Percentiles rank a stretch among this genome's conserved stretches.
These are phyloP conservation scores for Datnioides undecimradiatus DNA, from an alignment of 2,113 vertebrate species.

Conservation along the genomic window DNA sequence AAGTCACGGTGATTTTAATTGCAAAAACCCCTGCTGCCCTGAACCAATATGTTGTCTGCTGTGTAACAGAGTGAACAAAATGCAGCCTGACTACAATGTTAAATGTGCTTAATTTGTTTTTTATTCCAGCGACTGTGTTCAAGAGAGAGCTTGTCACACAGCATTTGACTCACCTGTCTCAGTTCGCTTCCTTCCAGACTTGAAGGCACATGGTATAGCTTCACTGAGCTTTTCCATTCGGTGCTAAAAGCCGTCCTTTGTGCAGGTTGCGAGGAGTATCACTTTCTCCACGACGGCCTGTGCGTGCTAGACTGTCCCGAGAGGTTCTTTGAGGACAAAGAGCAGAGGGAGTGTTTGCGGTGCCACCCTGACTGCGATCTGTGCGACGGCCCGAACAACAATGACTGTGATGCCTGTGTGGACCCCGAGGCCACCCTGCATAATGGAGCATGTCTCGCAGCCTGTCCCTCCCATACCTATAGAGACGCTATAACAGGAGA, in stretches of 20 bases:
- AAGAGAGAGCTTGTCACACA: neutral
- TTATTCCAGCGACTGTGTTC: neutral
- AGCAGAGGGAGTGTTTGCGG: slow-evolving; percentile 76
- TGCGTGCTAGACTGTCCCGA: slow-evolving; percentile 87
- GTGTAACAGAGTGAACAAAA: no score
- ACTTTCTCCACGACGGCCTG: slow-evolving; percentile 82
- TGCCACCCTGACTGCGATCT: slow-evolving; percentile 87
- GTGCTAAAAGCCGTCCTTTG: slow-evolving; percentile 15
- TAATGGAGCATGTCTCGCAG: slow-evolving; percentile 80
- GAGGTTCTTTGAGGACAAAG: slow-evolving; percentile 81
- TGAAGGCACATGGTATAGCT: neutral
- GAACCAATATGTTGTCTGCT: no score
- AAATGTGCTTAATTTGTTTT: neutral
- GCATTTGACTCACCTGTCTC: slow-evolving; percentile 4
- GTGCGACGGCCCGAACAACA: slow-evolving; percentile 82
- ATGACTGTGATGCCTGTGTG: slow-evolving; percentile 86
- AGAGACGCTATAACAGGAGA: slow-evolving; percentile 74
- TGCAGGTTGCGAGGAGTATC: slow-evolving; percentile 86
- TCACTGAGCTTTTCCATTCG: neutral
- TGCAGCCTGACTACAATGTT: no score
- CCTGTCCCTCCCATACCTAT: slow-evolving; percentile 87
- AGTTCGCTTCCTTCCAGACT: neutral
- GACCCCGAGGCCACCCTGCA: slow-evolving; percentile 66
- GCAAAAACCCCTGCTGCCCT: no score
- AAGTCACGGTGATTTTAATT: no score